Evolutionary conservation across 1,140 invertebrate species (phyloP), one percentile per base, ranked within the genome.

Genomic region (Parasteatoda tepidariorum): DNA sequence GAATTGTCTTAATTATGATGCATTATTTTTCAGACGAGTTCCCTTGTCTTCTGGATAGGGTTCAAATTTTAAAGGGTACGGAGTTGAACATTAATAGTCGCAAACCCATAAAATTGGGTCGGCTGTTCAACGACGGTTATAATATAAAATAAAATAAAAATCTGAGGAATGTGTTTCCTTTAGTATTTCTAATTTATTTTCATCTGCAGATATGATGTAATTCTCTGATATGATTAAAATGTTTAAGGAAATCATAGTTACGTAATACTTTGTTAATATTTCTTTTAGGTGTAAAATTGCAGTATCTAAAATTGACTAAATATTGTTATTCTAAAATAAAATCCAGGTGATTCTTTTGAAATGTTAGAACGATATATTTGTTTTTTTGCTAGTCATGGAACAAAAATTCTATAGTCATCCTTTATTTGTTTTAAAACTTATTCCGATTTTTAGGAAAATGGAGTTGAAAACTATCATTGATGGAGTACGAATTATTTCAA

Each of bases 251-350:
- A 22, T 48, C 38, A 2, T 26, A 68, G 18, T 22, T 7, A 2
- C 22, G 38, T 68, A 26, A 2, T 41, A 1, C 13, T 28, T 68
- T 68, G 0, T 68, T 4, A 28, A 48, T 26, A 5, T 68, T 41
- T 48, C 66, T 48, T 68, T 68, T 48, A 68, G 38, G 28, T 48
- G 38, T 48, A 68, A 68, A 68, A 68, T 48, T 68, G 48, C n/a
- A 48, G 24, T 38, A 24, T 54, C 38, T 24, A 48, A 48, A 68
- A 68, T 48, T 68, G 6, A 9, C 41, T 68, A 68, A 68, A 48
- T 24, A 28, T 28, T 41, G 0, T 41, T 48, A 68, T 48, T 22
- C 24, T 48, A 68, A 48, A 68, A 68, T 48, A 48, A 68, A 22
- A 68, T 68, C 15, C 24, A 2, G 0, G 3, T 22, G 24, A 48